Conservation (phyloP, 2,113 vertebrate genomes). For the Atractosteus spatula region DNA sequence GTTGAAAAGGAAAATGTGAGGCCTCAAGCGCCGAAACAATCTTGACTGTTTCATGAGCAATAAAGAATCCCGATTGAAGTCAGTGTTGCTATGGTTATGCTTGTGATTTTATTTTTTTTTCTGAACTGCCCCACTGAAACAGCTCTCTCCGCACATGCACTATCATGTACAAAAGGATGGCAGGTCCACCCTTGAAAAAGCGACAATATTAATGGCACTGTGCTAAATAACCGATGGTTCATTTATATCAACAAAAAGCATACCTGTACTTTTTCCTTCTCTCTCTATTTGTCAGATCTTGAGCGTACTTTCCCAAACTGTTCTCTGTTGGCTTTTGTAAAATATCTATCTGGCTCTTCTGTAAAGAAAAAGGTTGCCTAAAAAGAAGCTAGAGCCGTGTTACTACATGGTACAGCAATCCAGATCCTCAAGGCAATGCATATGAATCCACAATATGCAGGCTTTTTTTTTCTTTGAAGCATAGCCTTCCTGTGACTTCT, state of each 20-base stretch:
- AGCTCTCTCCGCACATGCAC: neutral
- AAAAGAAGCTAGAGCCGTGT: too few species aligned
- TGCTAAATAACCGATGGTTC: constrained; percentile 50
- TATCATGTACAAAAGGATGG: neutral
- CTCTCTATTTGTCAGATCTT: constrained; percentile 37
- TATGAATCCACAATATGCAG: too few species aligned
- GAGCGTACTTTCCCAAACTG: constrained; percentile 33
- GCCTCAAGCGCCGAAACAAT: constrained; percentile 31
- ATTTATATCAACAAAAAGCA: constrained; percentile 52
- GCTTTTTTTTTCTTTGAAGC: neutral
- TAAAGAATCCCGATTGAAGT: constrained; percentile 24
- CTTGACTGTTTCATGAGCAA: constrained; percentile 9
- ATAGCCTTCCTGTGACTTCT: neutral
- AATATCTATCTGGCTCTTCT: constrained; percentile 31
- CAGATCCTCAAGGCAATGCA: neutral
- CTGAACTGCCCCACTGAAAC: constrained; percentile 1
- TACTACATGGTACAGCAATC: too few species aligned
- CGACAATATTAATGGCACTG: neutral
- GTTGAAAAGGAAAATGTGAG: constrained; percentile 21
- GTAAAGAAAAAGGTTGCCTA: constrained; percentile 27
- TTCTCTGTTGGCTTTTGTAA: constrained; percentile 18
- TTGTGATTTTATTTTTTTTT: constrained; percentile 23
- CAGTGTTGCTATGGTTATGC: constrained; percentile 46
- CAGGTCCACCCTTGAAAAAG: neutral
- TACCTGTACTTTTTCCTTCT: constrained; percentile 20